phyloP scores from a whole-genome alignment of 2,113 vertebrate species.

The Marmota monax region DNA sequence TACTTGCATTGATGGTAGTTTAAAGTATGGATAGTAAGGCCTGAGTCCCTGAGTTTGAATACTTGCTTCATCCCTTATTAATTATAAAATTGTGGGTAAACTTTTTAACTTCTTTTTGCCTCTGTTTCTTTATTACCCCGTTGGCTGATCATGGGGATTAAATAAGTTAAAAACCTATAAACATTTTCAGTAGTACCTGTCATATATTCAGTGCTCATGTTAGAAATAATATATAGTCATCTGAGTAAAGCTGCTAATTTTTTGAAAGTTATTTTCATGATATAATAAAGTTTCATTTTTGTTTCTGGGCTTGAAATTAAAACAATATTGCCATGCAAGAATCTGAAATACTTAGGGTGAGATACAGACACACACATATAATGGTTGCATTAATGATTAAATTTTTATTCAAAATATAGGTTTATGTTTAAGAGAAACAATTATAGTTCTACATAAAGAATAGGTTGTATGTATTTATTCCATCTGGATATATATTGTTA shows the following conservation, averaged over 20 bases:
- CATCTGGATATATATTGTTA: background rate
- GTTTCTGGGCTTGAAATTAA: background rate
- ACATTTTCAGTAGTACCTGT: background rate
- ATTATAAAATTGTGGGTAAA: background rate
- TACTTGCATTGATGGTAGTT: background rate
- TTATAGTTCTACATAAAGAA: background rate
- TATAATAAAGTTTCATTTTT: background rate
- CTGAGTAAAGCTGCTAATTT: background rate
- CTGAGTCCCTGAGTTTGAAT: background rate
- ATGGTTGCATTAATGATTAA: background rate
- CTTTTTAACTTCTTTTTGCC: background rate
- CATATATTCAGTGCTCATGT: background rate
- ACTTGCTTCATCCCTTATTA: background rate
- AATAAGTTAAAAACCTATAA: background rate
- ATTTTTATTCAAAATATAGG: constrained; percentile 3
- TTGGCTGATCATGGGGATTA: background rate
- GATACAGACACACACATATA: background rate
- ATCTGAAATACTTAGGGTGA: background rate
- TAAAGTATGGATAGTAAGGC: background rate
- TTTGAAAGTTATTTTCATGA: constrained; percentile 42
- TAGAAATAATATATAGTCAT: background rate
- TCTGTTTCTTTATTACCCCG: background rate
- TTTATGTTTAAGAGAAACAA: background rate
- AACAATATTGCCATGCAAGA: background rate
- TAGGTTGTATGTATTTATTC: background rate